Percentiles rank a stretch among this genome's conserved stretches.
Conservation (phyloP, 2,888 invertebrate species). For the Seira musarum region DNA sequence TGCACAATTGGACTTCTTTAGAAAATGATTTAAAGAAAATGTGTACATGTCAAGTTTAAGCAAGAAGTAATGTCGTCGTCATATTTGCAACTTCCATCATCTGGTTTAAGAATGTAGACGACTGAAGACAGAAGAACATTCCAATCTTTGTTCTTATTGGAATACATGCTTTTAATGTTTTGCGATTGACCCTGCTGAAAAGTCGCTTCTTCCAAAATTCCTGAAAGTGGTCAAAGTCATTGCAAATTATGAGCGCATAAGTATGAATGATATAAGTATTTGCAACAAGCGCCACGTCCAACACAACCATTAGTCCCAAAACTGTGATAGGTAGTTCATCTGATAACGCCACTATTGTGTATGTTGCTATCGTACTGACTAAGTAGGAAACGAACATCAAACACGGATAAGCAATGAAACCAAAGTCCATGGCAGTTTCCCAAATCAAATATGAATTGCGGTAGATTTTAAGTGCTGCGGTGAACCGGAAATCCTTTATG, state of each 20-base stretch:
- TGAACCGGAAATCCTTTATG: background rate
- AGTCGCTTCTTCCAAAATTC: constrained; percentile 21
- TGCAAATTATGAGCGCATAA: constrained; percentile 12
- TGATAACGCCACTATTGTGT: constrained; percentile 19
- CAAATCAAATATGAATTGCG: background rate
- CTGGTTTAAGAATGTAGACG: too few species aligned
- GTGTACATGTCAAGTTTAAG: background rate
- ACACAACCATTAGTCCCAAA: constrained; percentile 2
- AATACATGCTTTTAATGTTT: background rate
- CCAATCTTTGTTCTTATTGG: constrained; percentile 26
- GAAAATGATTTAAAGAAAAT: too few species aligned
- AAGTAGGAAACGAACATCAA: constrained; percentile 13
- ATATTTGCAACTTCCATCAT: background rate
- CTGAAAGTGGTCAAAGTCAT: constrained; percentile 7
- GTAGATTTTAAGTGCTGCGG: background rate
- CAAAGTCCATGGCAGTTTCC: background rate
- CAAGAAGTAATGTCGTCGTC: constrained; percentile 6
- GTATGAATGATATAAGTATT: background rate
- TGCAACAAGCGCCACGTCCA: constrained; percentile 7
- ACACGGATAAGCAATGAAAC: constrained; percentile 5
- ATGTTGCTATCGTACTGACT: constrained; percentile 22
- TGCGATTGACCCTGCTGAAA: background rate
- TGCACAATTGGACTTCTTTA: too few species aligned
- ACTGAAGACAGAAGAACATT: background rate
- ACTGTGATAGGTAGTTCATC: background rate